Evolutionary conservation across 2,888 invertebrate species (phyloP).

Genomic region (Bugulina stolonifera): DNA sequence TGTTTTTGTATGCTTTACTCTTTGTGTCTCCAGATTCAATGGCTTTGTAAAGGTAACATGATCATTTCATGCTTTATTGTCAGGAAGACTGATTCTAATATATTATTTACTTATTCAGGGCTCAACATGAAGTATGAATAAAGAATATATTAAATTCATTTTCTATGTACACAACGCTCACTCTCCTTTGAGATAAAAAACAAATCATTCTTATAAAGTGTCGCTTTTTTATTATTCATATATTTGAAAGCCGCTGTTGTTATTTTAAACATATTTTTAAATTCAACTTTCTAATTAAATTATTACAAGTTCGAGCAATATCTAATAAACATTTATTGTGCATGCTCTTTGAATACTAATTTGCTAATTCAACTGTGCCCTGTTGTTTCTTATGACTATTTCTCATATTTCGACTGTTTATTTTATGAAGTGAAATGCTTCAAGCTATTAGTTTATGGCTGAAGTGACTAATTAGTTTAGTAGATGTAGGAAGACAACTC

Average conservation of each 20-base stretch:
- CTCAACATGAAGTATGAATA: conserved; percentile 21
- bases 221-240: conserved; percentile 7
- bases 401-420: background rate
- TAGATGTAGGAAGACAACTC: too few species aligned
- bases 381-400: background rate
- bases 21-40: conserved; percentile 21
- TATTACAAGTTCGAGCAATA: background rate
- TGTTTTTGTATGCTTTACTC: conserved; percentile 16
- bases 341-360: background rate
- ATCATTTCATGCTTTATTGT: conserved; percentile 25
- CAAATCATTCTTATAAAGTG: conserved; percentile 13
- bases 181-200: conserved; percentile 16
- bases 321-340: conserved; percentile 6
- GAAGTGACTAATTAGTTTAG: too few species aligned
- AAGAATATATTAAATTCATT: conserved; percentile 24
- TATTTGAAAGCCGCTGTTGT: background rate
- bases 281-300: conserved; percentile 15
- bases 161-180: conserved; percentile 15
- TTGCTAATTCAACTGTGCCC: background rate
- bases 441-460: too few species aligned
- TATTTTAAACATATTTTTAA: conserved; percentile 20
- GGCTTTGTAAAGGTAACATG: conserved; percentile 22
- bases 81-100: conserved; percentile 12
- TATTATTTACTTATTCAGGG: conserved; percentile 24
- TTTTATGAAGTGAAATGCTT: background rate